These are phyloP conservation scores for Aphrocallistes beatrix DNA, from an alignment of 37 sponge, comb jelly and placozoan species.

Conservation along the genomic window DNA sequence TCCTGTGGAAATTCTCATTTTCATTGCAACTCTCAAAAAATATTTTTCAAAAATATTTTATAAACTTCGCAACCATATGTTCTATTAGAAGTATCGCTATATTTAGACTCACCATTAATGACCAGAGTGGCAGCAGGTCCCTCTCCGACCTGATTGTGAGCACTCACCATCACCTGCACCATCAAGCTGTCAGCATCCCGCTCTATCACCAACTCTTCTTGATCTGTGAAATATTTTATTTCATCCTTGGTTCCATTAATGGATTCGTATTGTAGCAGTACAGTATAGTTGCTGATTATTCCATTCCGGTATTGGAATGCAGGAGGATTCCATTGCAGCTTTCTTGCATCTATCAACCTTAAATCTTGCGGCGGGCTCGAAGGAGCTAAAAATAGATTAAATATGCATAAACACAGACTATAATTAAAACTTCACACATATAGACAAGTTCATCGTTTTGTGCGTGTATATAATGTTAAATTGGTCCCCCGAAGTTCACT, in stretches of 20 bases:
- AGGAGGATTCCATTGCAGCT: not conserved
- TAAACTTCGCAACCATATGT: too few species aligned
- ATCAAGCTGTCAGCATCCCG: not conserved
- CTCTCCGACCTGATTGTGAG: not conserved
- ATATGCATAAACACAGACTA: not conserved
- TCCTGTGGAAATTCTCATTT: too few species aligned
- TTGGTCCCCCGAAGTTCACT: too few species aligned
- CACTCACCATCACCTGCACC: not conserved
- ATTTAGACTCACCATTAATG: too few species aligned
- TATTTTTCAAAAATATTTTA: too few species aligned
- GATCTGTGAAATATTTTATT: not conserved
- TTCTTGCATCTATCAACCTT: not conserved
- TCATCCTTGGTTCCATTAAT: not conserved
- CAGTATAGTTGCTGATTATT: not conserved
- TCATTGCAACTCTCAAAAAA: too few species aligned
- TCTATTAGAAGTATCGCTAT: too few species aligned
- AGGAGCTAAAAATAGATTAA: not conserved
- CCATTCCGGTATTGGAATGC: not conserved
- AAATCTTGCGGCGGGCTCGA: not conserved
- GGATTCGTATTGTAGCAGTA: not conserved
- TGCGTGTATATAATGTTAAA: too few species aligned
- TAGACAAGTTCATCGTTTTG: too few species aligned
- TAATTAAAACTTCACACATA: too few species aligned
- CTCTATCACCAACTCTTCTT: not conserved
- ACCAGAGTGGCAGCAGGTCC: not conserved